phyloP scores from a whole-genome alignment of 2,797 vertebrate species.

The Phrynocephalus vlangalii region DNA sequence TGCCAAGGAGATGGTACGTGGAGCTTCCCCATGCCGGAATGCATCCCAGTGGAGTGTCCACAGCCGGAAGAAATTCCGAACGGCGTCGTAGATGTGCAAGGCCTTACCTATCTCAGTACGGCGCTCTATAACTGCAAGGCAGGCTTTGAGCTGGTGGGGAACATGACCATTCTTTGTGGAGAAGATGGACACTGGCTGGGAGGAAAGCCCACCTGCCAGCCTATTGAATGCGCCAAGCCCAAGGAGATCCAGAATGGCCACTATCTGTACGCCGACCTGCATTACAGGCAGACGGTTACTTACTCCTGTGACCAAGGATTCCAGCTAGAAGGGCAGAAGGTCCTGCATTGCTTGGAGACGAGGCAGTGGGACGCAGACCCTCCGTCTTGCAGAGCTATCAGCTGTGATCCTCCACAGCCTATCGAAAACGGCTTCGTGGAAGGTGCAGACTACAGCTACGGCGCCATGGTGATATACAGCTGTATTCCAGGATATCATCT shows the following conservation, averaged over 20 bases:
- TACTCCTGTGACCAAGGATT: conserved; percentile 92
- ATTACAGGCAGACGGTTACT: conserved; percentile 86
- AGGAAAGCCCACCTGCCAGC: conserved; percentile 87
- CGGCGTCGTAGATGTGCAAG: conserved; percentile 95
- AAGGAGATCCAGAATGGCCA: conserved; percentile 86
- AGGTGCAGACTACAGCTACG: conserved; percentile 92
- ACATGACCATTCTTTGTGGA: conserved; percentile 91
- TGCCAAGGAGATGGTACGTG: conserved; percentile 89
- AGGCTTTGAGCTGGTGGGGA: conserved; percentile 90
- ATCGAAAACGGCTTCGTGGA: conserved; percentile 96
- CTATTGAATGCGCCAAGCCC: conserved; percentile 89
- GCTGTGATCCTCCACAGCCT: conserved; percentile 88
- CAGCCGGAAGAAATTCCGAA: conserved; percentile 91
- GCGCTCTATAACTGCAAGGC: conserved; percentile 93
- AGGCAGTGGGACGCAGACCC: conserved; percentile 86
- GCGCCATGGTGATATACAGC: conserved; percentile 96
- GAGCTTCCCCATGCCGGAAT: conserved; percentile 90
- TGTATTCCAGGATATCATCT: conserved; percentile 96
- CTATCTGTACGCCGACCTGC: conserved; percentile 84
- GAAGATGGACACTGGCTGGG: conserved; percentile 95
- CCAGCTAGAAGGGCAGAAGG: conserved; percentile 86
- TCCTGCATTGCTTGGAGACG: conserved; percentile 85
- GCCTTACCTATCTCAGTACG: conserved; percentile 95
- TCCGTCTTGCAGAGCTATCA: conserved; percentile 88
- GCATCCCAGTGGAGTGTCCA: conserved; percentile 92